Percentiles rank a stretch among this genome's conserved stretches.
Evolutionary conservation across 2,888 invertebrate genomes (phyloP).

Genomic region (Leptarthrus brevirostris): DNA sequence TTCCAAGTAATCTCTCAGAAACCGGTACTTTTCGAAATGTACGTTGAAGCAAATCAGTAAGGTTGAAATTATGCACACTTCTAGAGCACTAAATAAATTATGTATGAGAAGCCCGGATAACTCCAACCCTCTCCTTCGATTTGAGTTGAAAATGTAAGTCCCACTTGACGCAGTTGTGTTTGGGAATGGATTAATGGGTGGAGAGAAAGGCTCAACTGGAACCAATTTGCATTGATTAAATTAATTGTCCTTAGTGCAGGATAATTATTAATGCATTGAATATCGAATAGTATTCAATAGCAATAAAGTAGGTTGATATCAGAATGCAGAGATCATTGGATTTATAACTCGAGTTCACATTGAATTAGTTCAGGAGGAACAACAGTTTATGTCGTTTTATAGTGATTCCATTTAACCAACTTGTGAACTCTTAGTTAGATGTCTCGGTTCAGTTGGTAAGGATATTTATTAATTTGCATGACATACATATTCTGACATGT

Average conservation of each 20-base stretch:
- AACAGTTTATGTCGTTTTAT: background rate
- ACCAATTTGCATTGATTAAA: slow-evolving; percentile 27
- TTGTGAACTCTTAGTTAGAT: background rate
- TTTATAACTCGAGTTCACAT: background rate
- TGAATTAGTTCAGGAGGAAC: background rate
- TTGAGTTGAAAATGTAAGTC: background rate
- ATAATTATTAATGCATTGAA: slow-evolving; percentile 18
- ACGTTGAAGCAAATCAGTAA: slow-evolving; percentile 5
- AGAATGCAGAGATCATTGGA: background rate
- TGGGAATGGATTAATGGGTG: background rate
- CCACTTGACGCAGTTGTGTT: slow-evolving; percentile 3
- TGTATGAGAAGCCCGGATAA: slow-evolving; percentile 19
- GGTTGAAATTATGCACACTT: slow-evolving; percentile 24
- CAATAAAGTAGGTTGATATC: too few relatives aligned
- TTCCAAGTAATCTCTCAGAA: too few relatives aligned
- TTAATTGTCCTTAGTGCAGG: slow-evolving; percentile 6
- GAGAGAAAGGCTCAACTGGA: background rate
- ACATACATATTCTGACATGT: background rate
- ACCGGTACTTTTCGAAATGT: too few relatives aligned
- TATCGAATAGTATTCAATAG: slow-evolving; percentile 4
- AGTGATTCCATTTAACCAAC: background rate
- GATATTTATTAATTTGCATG: slow-evolving; percentile 21
- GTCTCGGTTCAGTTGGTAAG: background rate
- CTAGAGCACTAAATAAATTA: slow-evolving; percentile 24
- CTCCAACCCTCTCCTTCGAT: slow-evolving; percentile 6